Conservation (phyloP, 2,888 invertebrate species). For the Imbricaverruca yamaguchii region DNA sequence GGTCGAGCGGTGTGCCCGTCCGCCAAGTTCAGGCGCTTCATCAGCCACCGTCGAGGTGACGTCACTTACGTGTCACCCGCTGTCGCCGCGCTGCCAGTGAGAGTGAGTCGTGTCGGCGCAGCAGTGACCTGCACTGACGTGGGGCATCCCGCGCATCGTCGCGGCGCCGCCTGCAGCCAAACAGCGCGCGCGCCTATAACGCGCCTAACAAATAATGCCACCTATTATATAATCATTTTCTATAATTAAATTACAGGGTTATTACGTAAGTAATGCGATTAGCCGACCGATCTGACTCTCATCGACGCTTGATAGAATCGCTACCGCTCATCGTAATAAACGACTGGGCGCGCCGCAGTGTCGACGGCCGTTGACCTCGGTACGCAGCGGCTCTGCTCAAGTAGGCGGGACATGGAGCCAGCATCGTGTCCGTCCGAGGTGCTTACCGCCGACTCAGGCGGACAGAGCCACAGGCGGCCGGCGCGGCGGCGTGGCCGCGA, state of each 20-base stretch:
- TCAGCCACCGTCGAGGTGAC: neutral
- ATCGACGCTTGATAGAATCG: neutral
- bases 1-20: neutral
- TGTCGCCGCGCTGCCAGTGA: neutral
- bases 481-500: too few relatives aligned
- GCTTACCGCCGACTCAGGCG: too few relatives aligned
- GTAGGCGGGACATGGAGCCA: too few relatives aligned
- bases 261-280: slow-evolving; percentile 8
- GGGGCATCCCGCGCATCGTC: too few relatives aligned
- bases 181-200: neutral
- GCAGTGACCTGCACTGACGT: too few relatives aligned
- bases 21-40: neutral
- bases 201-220: neutral
- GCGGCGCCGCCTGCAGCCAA: too few relatives aligned
- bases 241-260: slow-evolving; percentile 11
- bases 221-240: neutral
- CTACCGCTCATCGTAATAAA: neutral
- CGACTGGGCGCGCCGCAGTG: neutral
- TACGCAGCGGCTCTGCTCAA: too few relatives aligned
- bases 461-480: too few relatives aligned
- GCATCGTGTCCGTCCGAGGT: too few relatives aligned
- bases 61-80: neutral
- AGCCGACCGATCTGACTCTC: neutral
- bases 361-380: too few relatives aligned
- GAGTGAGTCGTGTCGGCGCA: neutral